phyloP scores from a whole-genome alignment of 2,113 vertebrate species.

The Galeopterus variegatus region DNA sequence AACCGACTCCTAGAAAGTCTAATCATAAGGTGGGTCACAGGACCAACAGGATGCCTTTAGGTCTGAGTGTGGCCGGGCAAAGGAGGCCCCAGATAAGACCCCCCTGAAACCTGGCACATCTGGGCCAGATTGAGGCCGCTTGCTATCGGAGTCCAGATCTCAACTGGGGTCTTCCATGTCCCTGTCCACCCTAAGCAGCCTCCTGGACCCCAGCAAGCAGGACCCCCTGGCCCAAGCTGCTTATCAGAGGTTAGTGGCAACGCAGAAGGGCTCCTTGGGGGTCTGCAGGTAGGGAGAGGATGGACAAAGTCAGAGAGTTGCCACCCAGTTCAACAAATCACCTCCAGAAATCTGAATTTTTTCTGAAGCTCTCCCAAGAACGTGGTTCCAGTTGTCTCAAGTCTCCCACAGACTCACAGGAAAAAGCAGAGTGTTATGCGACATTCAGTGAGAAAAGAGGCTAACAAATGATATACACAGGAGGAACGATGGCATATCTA shows the following conservation, averaged over 20 bases:
- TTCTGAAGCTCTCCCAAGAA: conserved; percentile 5
- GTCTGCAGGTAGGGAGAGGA: background rate
- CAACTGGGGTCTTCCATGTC: background rate
- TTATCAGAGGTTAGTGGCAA: background rate
- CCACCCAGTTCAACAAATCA: background rate
- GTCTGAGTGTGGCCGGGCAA: background rate
- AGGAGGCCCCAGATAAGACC: background rate
- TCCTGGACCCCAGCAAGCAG: background rate
- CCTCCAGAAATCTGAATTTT: background rate
- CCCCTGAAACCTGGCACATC: background rate
- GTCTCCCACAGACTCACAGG: background rate
- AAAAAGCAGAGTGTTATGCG: background rate
- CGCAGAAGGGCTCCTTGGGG: background rate
- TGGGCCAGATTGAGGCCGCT: background rate
- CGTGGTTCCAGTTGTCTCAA: background rate
- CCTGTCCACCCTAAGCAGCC: background rate
- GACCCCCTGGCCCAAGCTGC: background rate
- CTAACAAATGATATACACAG: background rate
- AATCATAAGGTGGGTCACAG: background rate
- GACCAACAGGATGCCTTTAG: background rate
- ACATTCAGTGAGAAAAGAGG: background rate
- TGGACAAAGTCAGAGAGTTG: background rate
- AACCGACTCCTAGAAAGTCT: background rate
- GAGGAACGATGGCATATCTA: background rate
- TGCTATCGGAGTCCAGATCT: background rate